Percentiles rank a stretch among this genome's conserved stretches.
These are phyloP conservation scores for Anarrhichthys ocellatus DNA, from an alignment of 2,113 vertebrate species.

Conservation along the genomic window DNA sequence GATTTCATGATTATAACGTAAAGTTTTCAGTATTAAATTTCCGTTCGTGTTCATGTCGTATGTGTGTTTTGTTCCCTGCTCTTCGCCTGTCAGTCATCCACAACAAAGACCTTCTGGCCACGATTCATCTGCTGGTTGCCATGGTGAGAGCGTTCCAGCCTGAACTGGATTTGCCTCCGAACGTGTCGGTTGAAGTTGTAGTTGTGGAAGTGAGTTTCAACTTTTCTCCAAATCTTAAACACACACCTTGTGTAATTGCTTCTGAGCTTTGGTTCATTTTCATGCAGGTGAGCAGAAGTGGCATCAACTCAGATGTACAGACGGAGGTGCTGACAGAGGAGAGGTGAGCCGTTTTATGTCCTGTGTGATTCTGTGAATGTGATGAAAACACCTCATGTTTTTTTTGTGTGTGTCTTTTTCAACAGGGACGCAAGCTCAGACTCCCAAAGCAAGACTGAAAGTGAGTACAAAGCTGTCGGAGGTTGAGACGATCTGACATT, in stretches of 20 bases:
- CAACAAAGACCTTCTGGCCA: slow-evolving; percentile 90
- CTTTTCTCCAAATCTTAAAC: background rate
- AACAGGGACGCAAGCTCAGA: slow-evolving; percentile 43
- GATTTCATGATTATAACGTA: background rate
- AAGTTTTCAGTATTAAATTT: background rate
- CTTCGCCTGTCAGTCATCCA: slow-evolving; percentile 84
- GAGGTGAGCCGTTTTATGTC: slow-evolving; percentile 78
- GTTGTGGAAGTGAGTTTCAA: slow-evolving; percentile 84
- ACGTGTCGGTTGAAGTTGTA: slow-evolving; percentile 89
- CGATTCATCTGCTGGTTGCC: slow-evolving; percentile 92
- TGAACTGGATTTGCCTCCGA: slow-evolving; percentile 82
- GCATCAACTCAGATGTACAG: slow-evolving; percentile 84
- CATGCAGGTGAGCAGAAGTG: slow-evolving; percentile 84
- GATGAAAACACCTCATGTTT: slow-evolving; percentile 24
- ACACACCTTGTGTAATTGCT: slow-evolving; percentile 2
- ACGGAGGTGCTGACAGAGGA: slow-evolving; percentile 85
- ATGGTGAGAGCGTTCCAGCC: slow-evolving; percentile 89
- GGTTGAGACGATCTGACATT: slow-evolving; percentile 51
- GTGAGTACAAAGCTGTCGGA: slow-evolving; percentile 66
- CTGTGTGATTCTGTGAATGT: background rate
- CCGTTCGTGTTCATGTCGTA: background rate
- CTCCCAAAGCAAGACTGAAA: slow-evolving; percentile 37
- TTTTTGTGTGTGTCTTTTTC: slow-evolving; percentile 1
- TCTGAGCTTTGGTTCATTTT: background rate
- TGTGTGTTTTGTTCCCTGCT: slow-evolving; percentile 42